A percentile compares a stretch with the other conserved stretches of the same genome.
phyloP scores from a whole-genome alignment of 2,888 invertebrate species.

The Drosophila quinaria region DNA sequence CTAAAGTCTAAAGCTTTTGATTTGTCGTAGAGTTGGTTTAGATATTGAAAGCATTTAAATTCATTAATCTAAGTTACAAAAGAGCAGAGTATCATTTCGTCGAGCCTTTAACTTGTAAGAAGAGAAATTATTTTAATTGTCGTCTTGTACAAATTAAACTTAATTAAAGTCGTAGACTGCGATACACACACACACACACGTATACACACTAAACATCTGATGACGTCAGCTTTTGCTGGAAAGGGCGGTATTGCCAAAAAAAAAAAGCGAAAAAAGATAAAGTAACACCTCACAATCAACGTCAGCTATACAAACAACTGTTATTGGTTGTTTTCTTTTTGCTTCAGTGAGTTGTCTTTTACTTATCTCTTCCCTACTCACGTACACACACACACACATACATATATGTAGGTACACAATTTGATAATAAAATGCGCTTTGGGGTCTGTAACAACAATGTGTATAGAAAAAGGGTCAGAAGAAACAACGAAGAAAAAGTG shows the following conservation, averaged over 20 bases:
- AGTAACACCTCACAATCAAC: constrained; percentile 33
- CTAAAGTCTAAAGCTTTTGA: neutral
- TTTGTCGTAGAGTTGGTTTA: neutral
- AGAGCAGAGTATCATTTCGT: neutral
- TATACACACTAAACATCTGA: neutral
- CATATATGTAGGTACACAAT: neutral
- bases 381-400: neutral
- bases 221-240: constrained; percentile 45
- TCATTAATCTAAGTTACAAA: neutral
- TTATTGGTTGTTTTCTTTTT: constrained; percentile 42
- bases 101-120: neutral
- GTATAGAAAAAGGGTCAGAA: constrained; percentile 1
- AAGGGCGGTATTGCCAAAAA: constrained; percentile 40
- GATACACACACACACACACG: neutral
- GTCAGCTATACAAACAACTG: constrained; percentile 46
- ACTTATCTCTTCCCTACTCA: constrained; percentile 58
- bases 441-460: constrained; percentile 37
- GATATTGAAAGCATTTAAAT: neutral
- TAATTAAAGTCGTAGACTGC: constrained; percentile 22
- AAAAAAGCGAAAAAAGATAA: constrained; percentile 18
- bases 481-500: constrained; percentile 5
- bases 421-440: constrained; percentile 62
- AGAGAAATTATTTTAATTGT: neutral
- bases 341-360: constrained; percentile 44
- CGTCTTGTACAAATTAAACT: constrained; percentile 25